phyloP scores from a whole-genome alignment of 2,113 vertebrate species.

The Malurus cyaneus region DNA sequence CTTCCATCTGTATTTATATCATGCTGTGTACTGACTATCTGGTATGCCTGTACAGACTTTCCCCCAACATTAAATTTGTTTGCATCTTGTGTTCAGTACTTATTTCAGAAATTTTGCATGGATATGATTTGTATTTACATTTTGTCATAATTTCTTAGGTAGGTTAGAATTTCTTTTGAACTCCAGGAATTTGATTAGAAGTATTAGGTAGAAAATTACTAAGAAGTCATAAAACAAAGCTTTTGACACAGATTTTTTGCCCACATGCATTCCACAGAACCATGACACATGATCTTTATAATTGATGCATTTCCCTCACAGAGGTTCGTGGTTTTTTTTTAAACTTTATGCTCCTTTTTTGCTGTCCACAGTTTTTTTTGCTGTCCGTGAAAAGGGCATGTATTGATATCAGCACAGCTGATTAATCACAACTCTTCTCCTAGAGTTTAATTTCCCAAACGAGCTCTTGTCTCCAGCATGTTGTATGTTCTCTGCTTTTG shows the following conservation, averaged over 20 bases:
- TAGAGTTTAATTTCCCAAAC: background rate
- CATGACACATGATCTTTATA: background rate
- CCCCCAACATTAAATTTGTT: background rate
- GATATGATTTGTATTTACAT: background rate
- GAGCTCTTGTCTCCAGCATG: background rate
- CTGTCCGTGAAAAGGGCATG: background rate
- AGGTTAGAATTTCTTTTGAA: background rate
- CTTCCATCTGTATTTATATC: conserved; percentile 36
- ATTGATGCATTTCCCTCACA: background rate
- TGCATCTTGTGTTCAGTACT: background rate
- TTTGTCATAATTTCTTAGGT: background rate
- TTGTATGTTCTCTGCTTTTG: background rate
- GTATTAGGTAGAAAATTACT: background rate
- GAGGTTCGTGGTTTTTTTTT: background rate
- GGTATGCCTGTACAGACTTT: background rate
- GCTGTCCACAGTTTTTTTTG: background rate
- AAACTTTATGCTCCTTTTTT: background rate
- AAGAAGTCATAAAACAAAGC: background rate
- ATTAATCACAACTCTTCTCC: background rate
- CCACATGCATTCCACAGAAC: background rate
- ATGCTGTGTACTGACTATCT: background rate
- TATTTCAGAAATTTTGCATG: background rate
- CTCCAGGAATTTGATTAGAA: background rate
- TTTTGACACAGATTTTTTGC: background rate
- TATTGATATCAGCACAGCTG: background rate